Evolutionary conservation across 2,888 invertebrate species (phyloP), one percentile per base, ranked within the genome.

Genomic region (Pristionchus mayeri): DNA sequence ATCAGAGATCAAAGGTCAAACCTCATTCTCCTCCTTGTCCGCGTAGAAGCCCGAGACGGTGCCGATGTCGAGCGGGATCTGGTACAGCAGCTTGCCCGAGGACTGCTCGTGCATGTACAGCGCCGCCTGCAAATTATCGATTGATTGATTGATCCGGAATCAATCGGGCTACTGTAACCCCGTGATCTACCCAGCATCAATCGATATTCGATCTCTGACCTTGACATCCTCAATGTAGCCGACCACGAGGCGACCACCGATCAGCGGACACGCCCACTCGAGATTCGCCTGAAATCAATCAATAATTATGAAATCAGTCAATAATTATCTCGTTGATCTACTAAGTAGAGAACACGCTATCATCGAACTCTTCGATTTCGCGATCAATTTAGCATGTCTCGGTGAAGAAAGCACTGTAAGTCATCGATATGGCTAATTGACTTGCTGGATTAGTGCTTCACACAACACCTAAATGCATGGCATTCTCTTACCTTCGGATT

Each of bases 211-310:
- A 71, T 16, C 37, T 0, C 67, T 67, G 24, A 97, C 97, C 95
- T 98, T 98, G 13, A 98, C 98, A 94, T 98, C 97, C 92, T 96
- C 95, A 85, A 98, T 95, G 93, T 98, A 98, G 93, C 96, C 96
- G 52, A 97, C 94, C 82, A 98, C 95, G 52, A 99, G 94, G 93
- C 96, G 96, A 93, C 97, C 95, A n/a, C 95, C 94, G 93, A 96
- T 95, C 0, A 97, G 97, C 84, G 96, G 96, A 13, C 95, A 94
- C 0, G 95, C 96, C 96, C 97, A 97, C 93, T 97, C 96, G 63
- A 99, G 93, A 0, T 98, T 98, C 94, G 97, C 96, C 86, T 95
- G 95, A 6, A 95, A 93, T 1, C n/a, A n/a, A n/a, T n/a, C n/a
- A n/a, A n/a, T n/a, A n/a, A n/a, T n/a, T n/a, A n/a, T n/a, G n/a